A percentile compares a stretch with the other conserved stretches of the same genome.
Conservation (phyloP, 2,797 vertebrate species). For the Neoniphon sammara region DNA sequence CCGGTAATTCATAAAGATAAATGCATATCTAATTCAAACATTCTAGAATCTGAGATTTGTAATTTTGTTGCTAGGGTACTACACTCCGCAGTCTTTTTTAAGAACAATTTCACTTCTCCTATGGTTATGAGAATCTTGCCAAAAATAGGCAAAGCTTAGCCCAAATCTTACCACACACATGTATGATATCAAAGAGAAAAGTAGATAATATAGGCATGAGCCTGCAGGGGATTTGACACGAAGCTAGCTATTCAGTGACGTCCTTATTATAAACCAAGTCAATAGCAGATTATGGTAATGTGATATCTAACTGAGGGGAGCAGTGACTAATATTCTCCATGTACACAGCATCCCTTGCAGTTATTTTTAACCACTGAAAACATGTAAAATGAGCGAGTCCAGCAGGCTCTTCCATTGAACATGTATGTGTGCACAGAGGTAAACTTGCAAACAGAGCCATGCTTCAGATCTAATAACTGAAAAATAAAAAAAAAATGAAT, state of each 20-base stretch:
- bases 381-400: conserved; percentile 51
- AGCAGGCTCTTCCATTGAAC: conserved; percentile 18
- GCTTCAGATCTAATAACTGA: no score
- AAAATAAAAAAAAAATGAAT: not conserved
- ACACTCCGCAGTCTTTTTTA: conserved; percentile 3
- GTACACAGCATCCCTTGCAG: conserved; percentile 59
- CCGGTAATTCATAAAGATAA: conserved; percentile 19
- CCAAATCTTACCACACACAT: conserved; percentile 55
- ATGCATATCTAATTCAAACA: conserved; percentile 9
- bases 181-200: conserved; percentile 68
- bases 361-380: conserved; percentile 72
- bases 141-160: conserved; percentile 64
- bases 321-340: conserved; percentile 71
- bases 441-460: not conserved
- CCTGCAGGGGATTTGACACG: conserved; percentile 73
- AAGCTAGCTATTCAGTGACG: conserved; percentile 69
- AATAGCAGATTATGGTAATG: conserved; percentile 83
- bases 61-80: not conserved
- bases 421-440: conserved; percentile 25
- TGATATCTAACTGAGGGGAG: conserved; percentile 72
- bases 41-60: not conserved
- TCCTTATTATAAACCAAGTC: conserved; percentile 78
- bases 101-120: not conserved
- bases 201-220: conserved; percentile 66
- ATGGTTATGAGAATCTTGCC: conserved; percentile 9